phyloP scores from a whole-genome alignment of 2,797 vertebrate species.

The Sebastes variabilis region DNA sequence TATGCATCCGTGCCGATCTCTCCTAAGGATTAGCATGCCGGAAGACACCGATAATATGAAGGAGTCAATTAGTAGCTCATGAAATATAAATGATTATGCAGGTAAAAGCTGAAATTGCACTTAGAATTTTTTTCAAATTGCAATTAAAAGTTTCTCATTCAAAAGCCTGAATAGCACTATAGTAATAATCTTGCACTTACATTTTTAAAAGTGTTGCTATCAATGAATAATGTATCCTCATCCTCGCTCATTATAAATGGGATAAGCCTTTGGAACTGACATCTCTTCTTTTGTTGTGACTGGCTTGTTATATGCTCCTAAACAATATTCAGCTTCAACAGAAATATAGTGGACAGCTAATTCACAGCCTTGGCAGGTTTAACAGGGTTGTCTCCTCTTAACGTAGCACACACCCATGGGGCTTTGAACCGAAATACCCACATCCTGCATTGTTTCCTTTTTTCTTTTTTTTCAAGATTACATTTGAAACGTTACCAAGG shows the following conservation, averaged over 20 bases:
- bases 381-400: conserved; percentile 43
- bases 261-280: conserved; percentile 21
- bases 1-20: conserved; percentile 48
- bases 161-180: not conserved
- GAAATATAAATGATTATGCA: conserved; percentile 63
- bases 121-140: conserved; percentile 1
- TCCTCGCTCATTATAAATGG: conserved; percentile 4
- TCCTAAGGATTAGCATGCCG: conserved; percentile 50
- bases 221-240: conserved; percentile 14
- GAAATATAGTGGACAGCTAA: conserved; percentile 49
- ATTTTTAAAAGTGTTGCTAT: conserved; percentile 22
- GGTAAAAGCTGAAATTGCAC: conserved; percentile 46
- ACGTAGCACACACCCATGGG: conserved; percentile 39
- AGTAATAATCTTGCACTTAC: conserved; percentile 9
- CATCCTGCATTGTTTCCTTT: conserved; percentile 9
- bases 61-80: conserved; percentile 67
- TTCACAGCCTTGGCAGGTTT: conserved; percentile 52
- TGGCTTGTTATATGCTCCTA: conserved; percentile 29
- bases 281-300: conserved; percentile 30
- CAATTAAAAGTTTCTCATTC: conserved; percentile 36
- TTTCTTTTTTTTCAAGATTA: conserved; percentile 33
- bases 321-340: conserved; percentile 43
- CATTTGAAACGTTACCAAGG: conserved; percentile 59
- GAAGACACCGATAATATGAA: conserved; percentile 52
- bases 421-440: conserved; percentile 43